Conservation (phyloP, 2,888 invertebrate species). For the Drosophila kanekoi region DNA sequence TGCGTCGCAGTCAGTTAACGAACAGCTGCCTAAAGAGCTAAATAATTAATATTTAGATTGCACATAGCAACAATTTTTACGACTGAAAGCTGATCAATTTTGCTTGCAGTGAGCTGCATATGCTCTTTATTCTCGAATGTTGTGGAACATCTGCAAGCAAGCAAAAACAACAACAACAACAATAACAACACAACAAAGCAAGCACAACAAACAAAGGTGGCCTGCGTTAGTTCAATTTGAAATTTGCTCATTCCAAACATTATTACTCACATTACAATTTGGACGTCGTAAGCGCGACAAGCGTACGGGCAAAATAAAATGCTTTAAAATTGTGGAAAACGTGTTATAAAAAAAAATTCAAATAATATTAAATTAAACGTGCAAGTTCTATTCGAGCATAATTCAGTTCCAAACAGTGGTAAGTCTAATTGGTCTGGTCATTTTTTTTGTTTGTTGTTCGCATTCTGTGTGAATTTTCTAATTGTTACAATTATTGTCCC, state of each 20-base stretch:
- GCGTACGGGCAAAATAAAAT: conserved; percentile 23
- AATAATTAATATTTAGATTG: too few relatives aligned
- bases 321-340: conserved; percentile 31
- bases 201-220: conserved; percentile 74
- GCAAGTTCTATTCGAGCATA: conserved; percentile 21
- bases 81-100: neutral
- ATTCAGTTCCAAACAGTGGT: conserved; percentile 28
- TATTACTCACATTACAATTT: conserved; percentile 50
- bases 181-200: conserved; percentile 31
- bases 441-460: too few relatives aligned
- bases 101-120: conserved; percentile 38
- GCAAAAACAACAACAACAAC: conserved; percentile 12
- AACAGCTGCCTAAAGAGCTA: neutral
- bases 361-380: conserved; percentile 32
- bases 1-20: neutral
- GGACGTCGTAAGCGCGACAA: conserved; percentile 28
- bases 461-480: conserved; percentile 2
- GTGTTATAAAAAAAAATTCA: neutral
- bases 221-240: conserved; percentile 48
- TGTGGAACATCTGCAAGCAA: conserved; percentile 51
- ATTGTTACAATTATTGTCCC: conserved; percentile 34
- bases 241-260: conserved; percentile 47
- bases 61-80: too few relatives aligned
- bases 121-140: conserved; percentile 54
- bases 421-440: conserved; percentile 20